phyloP scores from a whole-genome alignment of 37 sponge, comb jelly and placozoan species.

The Hormiphora californensis region DNA sequence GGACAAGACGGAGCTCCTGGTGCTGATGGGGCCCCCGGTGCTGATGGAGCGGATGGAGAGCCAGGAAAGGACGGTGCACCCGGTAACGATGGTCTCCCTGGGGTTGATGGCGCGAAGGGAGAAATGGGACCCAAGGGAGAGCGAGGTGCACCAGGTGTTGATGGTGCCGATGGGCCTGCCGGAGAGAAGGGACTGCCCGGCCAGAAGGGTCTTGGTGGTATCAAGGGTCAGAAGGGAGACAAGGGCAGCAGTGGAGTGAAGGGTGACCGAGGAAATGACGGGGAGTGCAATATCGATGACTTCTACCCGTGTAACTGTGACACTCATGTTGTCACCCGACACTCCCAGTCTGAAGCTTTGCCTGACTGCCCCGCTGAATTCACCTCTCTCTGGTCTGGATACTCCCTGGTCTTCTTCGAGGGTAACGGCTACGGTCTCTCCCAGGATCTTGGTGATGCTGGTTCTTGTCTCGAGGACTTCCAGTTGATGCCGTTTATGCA shows the following conservation, averaged over 20 bases:
- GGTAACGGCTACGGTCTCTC: not conserved
- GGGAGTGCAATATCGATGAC: not conserved
- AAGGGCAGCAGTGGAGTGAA: conserved; percentile 15
- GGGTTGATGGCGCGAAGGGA: not conserved
- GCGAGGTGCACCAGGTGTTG: not conserved
- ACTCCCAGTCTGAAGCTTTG: not conserved
- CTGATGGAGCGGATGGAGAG: not conserved
- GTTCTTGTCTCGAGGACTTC: conserved; percentile 23
- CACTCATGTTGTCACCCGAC: not conserved
- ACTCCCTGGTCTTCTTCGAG: not conserved
- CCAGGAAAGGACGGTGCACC: not conserved
- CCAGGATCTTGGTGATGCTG: conserved; percentile 20
- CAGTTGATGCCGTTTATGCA: not conserved
- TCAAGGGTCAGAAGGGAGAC: conserved; percentile 1
- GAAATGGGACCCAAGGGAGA: not conserved
- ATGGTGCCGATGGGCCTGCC: not conserved
- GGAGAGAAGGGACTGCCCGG: conserved; percentile 4
- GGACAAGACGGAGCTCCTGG: conserved; percentile 31
- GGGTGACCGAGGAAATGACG: conserved; percentile 1
- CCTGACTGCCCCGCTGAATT: conserved; percentile 14
- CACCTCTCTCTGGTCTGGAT: conserved; percentile 34
- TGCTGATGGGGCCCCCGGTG: not conserved
- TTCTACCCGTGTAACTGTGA: not conserved
- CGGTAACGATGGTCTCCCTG: not conserved
- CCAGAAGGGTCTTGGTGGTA: conserved; percentile 15